Evolutionary conservation across 2,113 vertebrate genomes (phyloP).

Genomic region (Burhinus oedicnemus): DNA sequence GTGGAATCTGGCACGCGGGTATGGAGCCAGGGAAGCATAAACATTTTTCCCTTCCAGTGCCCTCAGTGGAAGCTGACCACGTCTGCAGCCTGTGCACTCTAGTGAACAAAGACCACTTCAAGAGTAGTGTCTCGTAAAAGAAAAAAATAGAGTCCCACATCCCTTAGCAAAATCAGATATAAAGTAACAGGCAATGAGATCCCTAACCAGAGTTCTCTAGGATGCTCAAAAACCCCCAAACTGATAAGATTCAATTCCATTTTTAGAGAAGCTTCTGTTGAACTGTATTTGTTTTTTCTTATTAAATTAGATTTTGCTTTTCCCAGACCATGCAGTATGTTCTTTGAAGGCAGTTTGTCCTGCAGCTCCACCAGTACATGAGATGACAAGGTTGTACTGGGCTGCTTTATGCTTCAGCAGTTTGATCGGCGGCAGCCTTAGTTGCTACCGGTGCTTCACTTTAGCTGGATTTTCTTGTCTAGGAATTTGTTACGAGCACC

Average conservation of each 20-base stretch:
- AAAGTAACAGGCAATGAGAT: neutral
- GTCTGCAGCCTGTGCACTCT: neutral
- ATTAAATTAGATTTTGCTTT: neutral
- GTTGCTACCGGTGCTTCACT: neutral
- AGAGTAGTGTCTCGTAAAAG: neutral
- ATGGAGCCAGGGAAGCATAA: neutral
- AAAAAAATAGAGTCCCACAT: neutral
- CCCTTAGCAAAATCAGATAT: neutral
- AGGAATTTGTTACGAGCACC: neutral
- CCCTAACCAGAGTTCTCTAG: neutral
- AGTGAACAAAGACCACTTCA: neutral
- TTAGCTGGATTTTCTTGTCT: neutral
- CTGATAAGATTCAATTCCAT: neutral
- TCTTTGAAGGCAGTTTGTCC: neutral
- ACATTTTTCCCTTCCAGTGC: neutral
- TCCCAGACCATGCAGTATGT: neutral
- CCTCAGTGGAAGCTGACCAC: neutral
- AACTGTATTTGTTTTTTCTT: neutral
- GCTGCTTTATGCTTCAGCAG: neutral
- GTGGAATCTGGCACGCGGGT: neutral
- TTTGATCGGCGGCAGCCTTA: neutral
- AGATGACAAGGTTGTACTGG: neutral
- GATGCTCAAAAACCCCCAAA: neutral
- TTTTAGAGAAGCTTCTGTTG: neutral
- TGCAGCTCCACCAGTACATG: neutral